These are phyloP conservation scores for Tribolium madens DNA, from an alignment of 1,140 invertebrate species.

Conservation along the genomic window DNA sequence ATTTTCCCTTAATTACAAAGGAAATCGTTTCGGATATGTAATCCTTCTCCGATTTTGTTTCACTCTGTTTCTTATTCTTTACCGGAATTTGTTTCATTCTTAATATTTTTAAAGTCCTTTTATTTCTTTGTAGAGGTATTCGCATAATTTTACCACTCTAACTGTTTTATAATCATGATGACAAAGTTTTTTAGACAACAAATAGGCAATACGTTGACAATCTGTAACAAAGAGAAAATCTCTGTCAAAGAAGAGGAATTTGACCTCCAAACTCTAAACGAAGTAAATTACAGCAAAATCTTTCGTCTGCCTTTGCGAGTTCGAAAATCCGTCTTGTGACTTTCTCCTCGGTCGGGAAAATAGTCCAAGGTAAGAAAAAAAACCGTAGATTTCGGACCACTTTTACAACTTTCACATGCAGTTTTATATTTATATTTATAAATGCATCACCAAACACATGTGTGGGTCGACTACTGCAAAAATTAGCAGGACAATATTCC, in stretches of 20 bases:
- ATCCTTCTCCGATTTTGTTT: slow-evolving; percentile 55
- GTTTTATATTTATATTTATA: slow-evolving; percentile 23
- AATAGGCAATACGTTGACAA: background rate
- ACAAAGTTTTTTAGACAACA: background rate
- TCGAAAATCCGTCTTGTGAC: slow-evolving; percentile 9
- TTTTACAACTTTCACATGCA: slow-evolving; percentile 30
- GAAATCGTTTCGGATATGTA: slow-evolving; percentile 63
- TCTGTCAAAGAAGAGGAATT: background rate
- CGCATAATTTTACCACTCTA: slow-evolving; percentile 9
- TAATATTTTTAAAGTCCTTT: background rate
- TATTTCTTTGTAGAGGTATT: background rate
- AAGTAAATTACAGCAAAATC: background rate
- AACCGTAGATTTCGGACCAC: slow-evolving; percentile 13
- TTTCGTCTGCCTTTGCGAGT: background rate
- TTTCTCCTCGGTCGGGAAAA: slow-evolving; percentile 11
- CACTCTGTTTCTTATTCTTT: slow-evolving; percentile 62
- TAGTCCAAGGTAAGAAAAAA: slow-evolving; percentile 19
- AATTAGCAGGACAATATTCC: slow-evolving; percentile 27
- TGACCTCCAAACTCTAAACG: slow-evolving; percentile 3
- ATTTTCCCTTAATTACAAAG: slow-evolving; percentile 64
- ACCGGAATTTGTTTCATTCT: slow-evolving; percentile 57
- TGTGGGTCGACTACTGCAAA: slow-evolving; percentile 19
- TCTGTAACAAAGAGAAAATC: slow-evolving; percentile 18
- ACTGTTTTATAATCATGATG: background rate
- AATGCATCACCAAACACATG: slow-evolving; percentile 12